Percentiles rank a stretch among this genome's conserved stretches.
phyloP scores from a whole-genome alignment of 2,888 invertebrate species.

The Mesorhabditis belari region DNA sequence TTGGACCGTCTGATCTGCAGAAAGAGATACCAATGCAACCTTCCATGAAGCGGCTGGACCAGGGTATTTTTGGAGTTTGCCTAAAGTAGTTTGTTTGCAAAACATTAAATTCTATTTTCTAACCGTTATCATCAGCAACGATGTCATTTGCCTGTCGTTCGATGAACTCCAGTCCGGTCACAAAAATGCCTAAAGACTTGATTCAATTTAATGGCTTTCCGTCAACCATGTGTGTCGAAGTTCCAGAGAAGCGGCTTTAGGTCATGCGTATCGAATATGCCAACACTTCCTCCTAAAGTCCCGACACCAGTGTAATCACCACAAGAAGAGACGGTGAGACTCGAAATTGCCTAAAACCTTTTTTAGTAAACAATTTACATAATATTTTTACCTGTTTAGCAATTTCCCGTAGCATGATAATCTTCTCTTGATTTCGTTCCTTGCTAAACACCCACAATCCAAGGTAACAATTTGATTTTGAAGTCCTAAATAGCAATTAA shows the following conservation, averaged over 20 bases:
- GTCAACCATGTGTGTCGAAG: slow-evolving; percentile 1
- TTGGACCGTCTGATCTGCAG: slow-evolving; percentile 49
- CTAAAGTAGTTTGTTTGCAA: neutral
- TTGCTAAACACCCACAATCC: slow-evolving; percentile 32
- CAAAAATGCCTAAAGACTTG: slow-evolving; percentile 71
- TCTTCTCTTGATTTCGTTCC: slow-evolving; percentile 15
- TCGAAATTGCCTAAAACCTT: slow-evolving; percentile 36
- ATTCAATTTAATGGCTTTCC: neutral
- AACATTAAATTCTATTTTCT: neutral
- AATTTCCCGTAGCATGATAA: slow-evolving; percentile 15
- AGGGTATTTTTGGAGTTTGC: slow-evolving; percentile 10
- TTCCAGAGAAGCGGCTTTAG: slow-evolving; percentile 15
- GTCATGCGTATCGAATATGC: slow-evolving; percentile 28
- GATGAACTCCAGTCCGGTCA: slow-evolving; percentile 88
- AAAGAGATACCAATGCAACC: slow-evolving; percentile 40
- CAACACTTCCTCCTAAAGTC: slow-evolving; percentile 54
- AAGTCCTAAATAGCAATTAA: slow-evolving; percentile 6
- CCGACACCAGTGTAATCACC: slow-evolving; percentile 76
- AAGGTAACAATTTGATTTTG: slow-evolving; percentile 32
- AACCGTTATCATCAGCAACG: slow-evolving; percentile 1
- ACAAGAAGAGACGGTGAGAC: slow-evolving; percentile 64
- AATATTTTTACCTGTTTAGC: slow-evolving; percentile 13
- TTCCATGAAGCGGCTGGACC: slow-evolving; percentile 30
- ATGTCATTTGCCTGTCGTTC: slow-evolving; percentile 14
- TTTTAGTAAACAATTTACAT: neutral